Evolutionary conservation across 1,140 invertebrate species (phyloP), one percentile per base, ranked within the genome.

Genomic region (Zaprionus inermis): DNA sequence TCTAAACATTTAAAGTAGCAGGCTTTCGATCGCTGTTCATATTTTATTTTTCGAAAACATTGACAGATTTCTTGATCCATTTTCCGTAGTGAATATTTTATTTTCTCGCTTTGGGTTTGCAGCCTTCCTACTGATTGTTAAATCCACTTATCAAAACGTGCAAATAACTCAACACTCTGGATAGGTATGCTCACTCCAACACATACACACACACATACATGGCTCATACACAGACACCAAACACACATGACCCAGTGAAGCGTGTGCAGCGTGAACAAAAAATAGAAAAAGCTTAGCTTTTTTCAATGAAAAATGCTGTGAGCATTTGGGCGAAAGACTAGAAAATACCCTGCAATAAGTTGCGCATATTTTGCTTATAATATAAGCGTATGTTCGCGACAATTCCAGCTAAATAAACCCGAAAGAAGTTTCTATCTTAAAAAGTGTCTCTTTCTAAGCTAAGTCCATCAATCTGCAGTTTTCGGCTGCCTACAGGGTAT

Each of bases 101-200:
- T 46, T 73, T 68, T 38, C 38, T 20, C 67, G 32, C 56, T 67
- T 56, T 54, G 55, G 44, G 51, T 20, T 73, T 59, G 22, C 38
- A 9, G 46, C 34, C 34, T 41, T 38, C 11, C 46, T 55, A 58
- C 64, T 67, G 66, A 81, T 83, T 84, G 72, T 84, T 79, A 86
- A 82, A 76, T 88, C 83, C 83, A 86, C 83, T 86, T 86, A 86
- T 86, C 84, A 86, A 88, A 86, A 86, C 83, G 83, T 86, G 83
- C 83, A 86, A 86, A 86, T 86, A 86, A 88, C 82, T 86, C 76
- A 73, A 82, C 76, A 79, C 72, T 51, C 68, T 38, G 72, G 71
- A 79, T 72, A 78, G 73, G 74, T 46, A 72, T 72, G 68, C 63
- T 14, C 28, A 64, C 46, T 12, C 10, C 10, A 12, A 64, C 30